phyloP scores from a whole-genome alignment of 1,140 invertebrate species.

The Drosophila ogumai region DNA sequence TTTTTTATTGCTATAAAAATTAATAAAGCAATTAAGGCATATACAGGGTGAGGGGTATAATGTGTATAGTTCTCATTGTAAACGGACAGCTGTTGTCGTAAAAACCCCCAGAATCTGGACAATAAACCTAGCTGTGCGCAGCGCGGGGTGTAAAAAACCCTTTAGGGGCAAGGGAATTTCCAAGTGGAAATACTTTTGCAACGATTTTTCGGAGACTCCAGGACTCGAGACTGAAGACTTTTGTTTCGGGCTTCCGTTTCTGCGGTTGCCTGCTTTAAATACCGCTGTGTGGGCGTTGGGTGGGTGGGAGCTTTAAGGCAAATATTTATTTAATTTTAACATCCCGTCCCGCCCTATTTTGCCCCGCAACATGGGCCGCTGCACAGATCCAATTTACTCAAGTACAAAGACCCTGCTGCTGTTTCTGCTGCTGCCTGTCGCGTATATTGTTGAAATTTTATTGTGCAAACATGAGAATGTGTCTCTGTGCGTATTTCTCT shows the following conservation, averaged over 20 bases:
- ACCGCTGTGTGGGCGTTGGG: conserved; percentile 42
- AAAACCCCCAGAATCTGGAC: conserved; percentile 13
- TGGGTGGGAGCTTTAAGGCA: conserved; percentile 55
- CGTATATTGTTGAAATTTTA: conserved; percentile 82
- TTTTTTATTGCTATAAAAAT: conserved; percentile 9
- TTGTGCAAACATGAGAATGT: conserved; percentile 76
- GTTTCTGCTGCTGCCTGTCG: conserved; percentile 33
- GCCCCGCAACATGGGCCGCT: conserved; percentile 31
- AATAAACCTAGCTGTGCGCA: conserved; percentile 7
- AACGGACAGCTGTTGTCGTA: conserved; percentile 28
- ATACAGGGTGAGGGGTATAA: not conserved
- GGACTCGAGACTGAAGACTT: conserved; percentile 26
- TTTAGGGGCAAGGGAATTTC: conserved; percentile 12
- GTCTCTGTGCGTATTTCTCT: conserved; percentile 22
- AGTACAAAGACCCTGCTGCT: conserved; percentile 69
- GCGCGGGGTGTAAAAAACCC: conserved; percentile 12
- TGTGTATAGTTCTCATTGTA: conserved; percentile 5
- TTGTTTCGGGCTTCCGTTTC: conserved; percentile 40
- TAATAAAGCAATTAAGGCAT: conserved; percentile 7
- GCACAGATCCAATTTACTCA: conserved; percentile 81
- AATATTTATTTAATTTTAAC: conserved; percentile 82
- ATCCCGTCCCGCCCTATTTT: conserved; percentile 6
- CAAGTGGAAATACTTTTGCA: conserved; percentile 44
- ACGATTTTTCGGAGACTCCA: conserved; percentile 16
- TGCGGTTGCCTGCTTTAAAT: conserved; percentile 57